Evolutionary conservation across 2,888 invertebrate genomes (phyloP), one percentile per base, ranked within the genome.

Genomic region (Taphrorychus bicolor): DNA sequence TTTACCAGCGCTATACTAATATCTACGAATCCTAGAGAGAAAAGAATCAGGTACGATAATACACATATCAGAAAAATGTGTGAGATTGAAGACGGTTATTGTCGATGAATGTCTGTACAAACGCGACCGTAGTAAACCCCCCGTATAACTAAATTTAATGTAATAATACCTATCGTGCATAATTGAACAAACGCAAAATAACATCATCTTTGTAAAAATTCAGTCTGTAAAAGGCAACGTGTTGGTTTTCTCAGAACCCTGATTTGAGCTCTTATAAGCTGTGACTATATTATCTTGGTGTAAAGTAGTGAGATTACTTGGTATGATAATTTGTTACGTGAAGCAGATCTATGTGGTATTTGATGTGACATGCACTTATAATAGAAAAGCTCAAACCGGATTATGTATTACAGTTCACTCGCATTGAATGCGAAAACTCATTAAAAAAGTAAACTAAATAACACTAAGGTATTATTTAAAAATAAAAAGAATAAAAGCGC

Each of bases 401-500:
- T n/a, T n/a, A n/a, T n/a, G n/a, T n/a, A n/a, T n/a, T n/a, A n/a
- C n/a, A n/a, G n/a, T n/a, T n/a, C n/a, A n/a, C n/a, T n/a, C n/a
- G n/a, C n/a, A n/a, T n/a, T n/a, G n/a, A n/a, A n/a, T n/a, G n/a
- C n/a, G n/a, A n/a, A n/a, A n/a, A n/a, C n/a, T n/a, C n/a, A n/a
- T 52, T 23, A 19, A 51, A 51, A 51, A 54, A 22, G 16, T 32
- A 32, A 32, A 32, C 11, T 32, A 54, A 17, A 32, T 24, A 17
- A 54, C 54, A n/a, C 32, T 16, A 32, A 14, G 7, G 54, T 48
- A 56, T 42, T n/a, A 22, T 14, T 48, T 22, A n/a, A n/a, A n/a
- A n/a, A 62, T 48, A 54, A 48, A 32, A 63, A 54, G 40, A 63
- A 32, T 40, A 57, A 51, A 63, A 63, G 32, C 32, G 23, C 42